Evolutionary conservation across 2,888 invertebrate species (phyloP).

Genomic region (Acronicta aceris): DNA sequence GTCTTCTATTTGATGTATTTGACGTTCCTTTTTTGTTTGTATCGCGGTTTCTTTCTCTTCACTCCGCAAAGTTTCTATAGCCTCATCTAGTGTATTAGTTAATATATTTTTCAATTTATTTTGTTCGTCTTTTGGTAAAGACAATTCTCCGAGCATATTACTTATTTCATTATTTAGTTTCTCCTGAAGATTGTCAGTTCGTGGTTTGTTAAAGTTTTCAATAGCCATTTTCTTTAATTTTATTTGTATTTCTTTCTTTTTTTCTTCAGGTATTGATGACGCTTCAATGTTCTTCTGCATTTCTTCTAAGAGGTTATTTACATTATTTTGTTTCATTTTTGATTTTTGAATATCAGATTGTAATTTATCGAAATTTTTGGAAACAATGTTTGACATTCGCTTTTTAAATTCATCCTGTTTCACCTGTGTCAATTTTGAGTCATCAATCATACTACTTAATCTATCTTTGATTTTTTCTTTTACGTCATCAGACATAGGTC

Average conservation of each 20-base stretch:
- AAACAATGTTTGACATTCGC: background rate
- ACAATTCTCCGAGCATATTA: conserved; percentile 1
- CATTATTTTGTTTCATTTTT: background rate
- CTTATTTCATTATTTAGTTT: background rate
- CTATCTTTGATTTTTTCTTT: conserved; percentile 11
- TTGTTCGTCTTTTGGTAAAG: conserved; percentile 3
- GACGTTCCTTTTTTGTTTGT: too few relatives aligned
- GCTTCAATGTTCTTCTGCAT: conserved; percentile 1
- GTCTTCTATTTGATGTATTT: too few relatives aligned
- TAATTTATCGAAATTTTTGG: conserved; percentile 2
- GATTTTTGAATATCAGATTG: background rate
- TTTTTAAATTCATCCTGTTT: conserved; percentile 7
- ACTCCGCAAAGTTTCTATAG: background rate
- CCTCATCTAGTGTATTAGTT: conserved; percentile 1
- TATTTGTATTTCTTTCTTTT: conserved; percentile 1
- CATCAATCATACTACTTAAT: conserved; percentile 12
- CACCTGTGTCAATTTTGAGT: background rate
- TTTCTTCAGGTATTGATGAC: background rate
- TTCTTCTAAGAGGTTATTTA: background rate
- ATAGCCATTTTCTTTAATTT: conserved; percentile 1
- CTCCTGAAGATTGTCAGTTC: background rate
- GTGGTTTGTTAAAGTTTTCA: background rate
- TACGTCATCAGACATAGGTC: conserved; percentile 18
- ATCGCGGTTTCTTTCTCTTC: background rate
- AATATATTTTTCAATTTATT: conserved; percentile 1